Evolutionary conservation across 2,113 vertebrate genomes (phyloP), one percentile per base, ranked within the genome.

Genomic region (Narcine bancroftii): DNA sequence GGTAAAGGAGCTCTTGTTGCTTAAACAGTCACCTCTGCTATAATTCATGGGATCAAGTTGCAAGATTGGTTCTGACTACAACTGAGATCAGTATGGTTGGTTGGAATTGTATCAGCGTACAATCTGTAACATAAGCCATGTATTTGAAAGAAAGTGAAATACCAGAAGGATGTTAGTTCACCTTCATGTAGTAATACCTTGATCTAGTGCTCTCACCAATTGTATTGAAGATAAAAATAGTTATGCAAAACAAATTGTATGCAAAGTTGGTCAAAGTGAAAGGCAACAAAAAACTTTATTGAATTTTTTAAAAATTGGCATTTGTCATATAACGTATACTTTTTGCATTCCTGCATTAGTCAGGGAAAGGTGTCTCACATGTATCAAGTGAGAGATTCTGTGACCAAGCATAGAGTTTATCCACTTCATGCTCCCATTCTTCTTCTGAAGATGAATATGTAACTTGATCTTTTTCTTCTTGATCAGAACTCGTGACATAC

Each of bases 391-490:
- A 92, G 10, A 95, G 93, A 45, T 93, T 77, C 92, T 94, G 93
- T 60, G 93, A 93, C 93, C 93, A 95, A 89, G 53, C 73, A 92
- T 94, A 93, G 2, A 95, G 93, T 94, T 92, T 93, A 92, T 93
- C 93, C 81, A 93, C 94, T 93, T 95, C 94, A 6, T 95, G 92
- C 89, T 96, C 93, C 94, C 75, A 93, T 83, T 95, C 93, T 93
- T 95, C 94, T 92, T 95, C 93, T 92, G 36, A 92, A 92, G 89
- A 11, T 71, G 33, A 47, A 47, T 47, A 6, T 47, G 65, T 39
- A 91, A 47, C 11, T 47, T 42, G 39, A 91, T 36, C 42, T 69
- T 29, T 91, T 24, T 91, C 39, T 29, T 91, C 56, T 65, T 65
- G 60, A 42, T 39, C 39, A 71, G n/a, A 71, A 11, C 10, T 71